Base-by-base conservation (phyloP, 37 sponge, comb jelly and placozoan genomes). In the Mnemiopsis leidyi region DNA sequence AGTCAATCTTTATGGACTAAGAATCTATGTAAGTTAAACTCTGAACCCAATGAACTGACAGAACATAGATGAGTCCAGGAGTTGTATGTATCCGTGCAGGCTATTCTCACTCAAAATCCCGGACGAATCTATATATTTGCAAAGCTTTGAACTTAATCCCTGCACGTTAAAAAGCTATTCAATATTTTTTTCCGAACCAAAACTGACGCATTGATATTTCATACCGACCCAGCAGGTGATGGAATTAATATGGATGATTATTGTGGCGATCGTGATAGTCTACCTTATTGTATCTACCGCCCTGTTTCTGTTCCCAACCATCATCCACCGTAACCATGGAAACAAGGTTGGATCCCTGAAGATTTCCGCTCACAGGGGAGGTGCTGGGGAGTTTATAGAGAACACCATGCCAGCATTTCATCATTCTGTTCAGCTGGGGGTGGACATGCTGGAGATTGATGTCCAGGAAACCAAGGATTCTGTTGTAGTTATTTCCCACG, bases 381-480 rank as follows among this genome's bases (percentile, higher is more conserved):
- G 90, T 1, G 90, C 90, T 28, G 90, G 90, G 26, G 90, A 85
- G 61, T 40, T 38, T 23, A 38, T 85, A 39, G 90, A 85, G 90
- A 85, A 85, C 48, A 85, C 90, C n/a, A 85, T 85, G 90, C 61
- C 90, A 21, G 90, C 90, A 85, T 85, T 85, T 39, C 48, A 85
- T 33, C 33, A 85, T 29, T 9, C 36, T 25, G 90, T 39, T n/a
- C 40, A 40, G n/a, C 61, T 85, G 13, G 90, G 90, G 9, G 35
- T 39, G 3, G 48, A 85, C 61, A 85, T 85, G 90, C 20, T 85
- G 24, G 90, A 85, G 48, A 38, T 85, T 29, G 90, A 85, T 85
- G 90, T 85, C 0, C 90, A 85, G 90, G 24, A 36, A 3, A 85
- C 90, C 2, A 18, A 40, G 23, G 90, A 85, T 23, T 13, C 23